phyloP scores from a whole-genome alignment of 2,888 invertebrate species.

The Callyntrura guangdongensis region DNA sequence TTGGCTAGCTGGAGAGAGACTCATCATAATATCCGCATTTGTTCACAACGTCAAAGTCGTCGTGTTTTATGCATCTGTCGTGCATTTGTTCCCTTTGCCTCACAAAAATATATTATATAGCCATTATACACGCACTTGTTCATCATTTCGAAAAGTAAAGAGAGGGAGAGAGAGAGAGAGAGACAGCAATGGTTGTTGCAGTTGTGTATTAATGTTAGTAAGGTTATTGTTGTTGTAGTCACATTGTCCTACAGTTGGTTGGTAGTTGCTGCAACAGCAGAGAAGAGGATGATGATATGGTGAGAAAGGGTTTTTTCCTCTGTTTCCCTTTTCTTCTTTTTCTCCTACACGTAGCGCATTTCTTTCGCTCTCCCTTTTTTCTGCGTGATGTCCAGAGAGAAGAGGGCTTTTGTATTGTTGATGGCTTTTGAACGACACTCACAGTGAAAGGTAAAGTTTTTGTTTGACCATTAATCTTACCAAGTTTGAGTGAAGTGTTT shows the following conservation, averaged over 20 bases:
- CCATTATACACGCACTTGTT: constrained; percentile 23
- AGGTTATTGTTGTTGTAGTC: background rate
- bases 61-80: constrained; percentile 42
- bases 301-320: constrained; percentile 51
- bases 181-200: background rate
- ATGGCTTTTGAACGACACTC: constrained; percentile 72
- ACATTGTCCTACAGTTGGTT: background rate
- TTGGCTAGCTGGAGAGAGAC: constrained; percentile 7
- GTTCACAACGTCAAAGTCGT: background rate
- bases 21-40: constrained; percentile 4
- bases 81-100: background rate
- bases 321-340: background rate
- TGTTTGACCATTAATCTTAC: constrained; percentile 77
- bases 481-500: constrained; percentile 71
- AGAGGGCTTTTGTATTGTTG: constrained; percentile 57
- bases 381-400: constrained; percentile 61
- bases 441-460: constrained; percentile 75
- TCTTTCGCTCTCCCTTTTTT: background rate
- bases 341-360: constrained; percentile 5
- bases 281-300: background rate
- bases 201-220: background rate
- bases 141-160: background rate
- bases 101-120: background rate
- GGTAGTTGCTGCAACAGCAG: background rate
- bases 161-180: background rate